Conservation (phyloP, 2,113 vertebrate species). For the Anolis sagrei region DNA sequence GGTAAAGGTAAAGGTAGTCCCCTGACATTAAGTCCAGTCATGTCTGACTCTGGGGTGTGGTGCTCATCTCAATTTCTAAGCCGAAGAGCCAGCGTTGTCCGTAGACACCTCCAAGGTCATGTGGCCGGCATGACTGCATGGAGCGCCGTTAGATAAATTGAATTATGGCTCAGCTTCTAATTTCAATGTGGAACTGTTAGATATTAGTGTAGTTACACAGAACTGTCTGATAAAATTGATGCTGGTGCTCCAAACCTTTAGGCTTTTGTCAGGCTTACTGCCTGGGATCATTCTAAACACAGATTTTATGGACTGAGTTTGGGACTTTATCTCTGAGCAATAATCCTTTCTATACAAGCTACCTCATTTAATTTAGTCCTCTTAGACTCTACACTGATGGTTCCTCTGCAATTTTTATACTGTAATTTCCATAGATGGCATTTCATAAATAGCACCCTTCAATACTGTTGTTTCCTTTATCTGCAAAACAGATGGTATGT, state of each 20-base stretch:
- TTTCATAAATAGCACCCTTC: background rate
- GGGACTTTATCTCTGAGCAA: background rate
- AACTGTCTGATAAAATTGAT: background rate
- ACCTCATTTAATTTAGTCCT: background rate
- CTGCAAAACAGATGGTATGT: background rate
- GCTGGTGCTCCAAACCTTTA: background rate
- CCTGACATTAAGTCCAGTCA: no score
- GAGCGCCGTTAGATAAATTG: no score
- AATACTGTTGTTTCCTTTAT: background rate
- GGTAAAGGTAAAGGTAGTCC: no score
- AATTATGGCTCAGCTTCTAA: background rate
- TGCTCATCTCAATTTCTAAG: no score
- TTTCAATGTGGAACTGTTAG: background rate
- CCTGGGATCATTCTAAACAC: background rate
- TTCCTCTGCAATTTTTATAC: background rate
- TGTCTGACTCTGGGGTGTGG: no score
- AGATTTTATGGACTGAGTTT: background rate
- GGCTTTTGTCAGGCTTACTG: background rate
- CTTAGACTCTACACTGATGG: background rate
- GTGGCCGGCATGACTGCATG: no score
- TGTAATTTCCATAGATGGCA: background rate
- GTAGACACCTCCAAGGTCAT: no score
- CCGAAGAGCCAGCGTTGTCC: no score
- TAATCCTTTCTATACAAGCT: background rate
- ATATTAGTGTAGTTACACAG: background rate